These are phyloP conservation scores for Pogonomyrmex californicus DNA, from an alignment of 1,140 invertebrate species.

Conservation along the genomic window DNA sequence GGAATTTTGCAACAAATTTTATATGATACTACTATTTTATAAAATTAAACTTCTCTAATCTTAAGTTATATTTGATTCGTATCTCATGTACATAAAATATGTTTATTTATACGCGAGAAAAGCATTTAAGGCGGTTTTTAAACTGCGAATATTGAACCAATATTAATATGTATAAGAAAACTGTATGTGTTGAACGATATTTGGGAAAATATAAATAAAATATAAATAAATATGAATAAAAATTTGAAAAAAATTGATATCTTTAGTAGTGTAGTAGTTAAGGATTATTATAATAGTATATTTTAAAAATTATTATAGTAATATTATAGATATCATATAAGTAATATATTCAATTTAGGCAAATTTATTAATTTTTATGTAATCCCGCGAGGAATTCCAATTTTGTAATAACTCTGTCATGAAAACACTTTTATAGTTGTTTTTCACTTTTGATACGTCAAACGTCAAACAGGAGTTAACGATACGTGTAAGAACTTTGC, in stretches of 20 bases:
- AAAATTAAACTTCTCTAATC: not conserved
- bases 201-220: too few relatives aligned
- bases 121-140: not conserved
- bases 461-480: constrained; percentile 59
- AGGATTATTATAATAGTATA: not conserved
- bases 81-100: not conserved
- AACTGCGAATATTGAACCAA: not conserved
- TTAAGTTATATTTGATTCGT: not conserved
- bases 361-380: not conserved
- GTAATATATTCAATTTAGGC: not conserved
- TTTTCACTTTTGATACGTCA: constrained; percentile 48
- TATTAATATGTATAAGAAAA: too few relatives aligned
- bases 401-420: not conserved
- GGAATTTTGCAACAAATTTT: constrained; percentile 11
- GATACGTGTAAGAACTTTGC: constrained; percentile 39
- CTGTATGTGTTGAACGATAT: too few relatives aligned
- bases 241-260: not conserved
- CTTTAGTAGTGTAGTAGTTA: not conserved
- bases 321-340: not conserved
- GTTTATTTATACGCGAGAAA: not conserved
- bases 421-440: constrained; percentile 29
- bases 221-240: not conserved
- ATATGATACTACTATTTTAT: not conserved
- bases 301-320: not conserved
- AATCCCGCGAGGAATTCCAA: not conserved